Percentiles rank a stretch among this genome's conserved stretches.
phyloP scores from a whole-genome alignment of 1,140 invertebrate species.

The Drosophila bocqueti region DNA sequence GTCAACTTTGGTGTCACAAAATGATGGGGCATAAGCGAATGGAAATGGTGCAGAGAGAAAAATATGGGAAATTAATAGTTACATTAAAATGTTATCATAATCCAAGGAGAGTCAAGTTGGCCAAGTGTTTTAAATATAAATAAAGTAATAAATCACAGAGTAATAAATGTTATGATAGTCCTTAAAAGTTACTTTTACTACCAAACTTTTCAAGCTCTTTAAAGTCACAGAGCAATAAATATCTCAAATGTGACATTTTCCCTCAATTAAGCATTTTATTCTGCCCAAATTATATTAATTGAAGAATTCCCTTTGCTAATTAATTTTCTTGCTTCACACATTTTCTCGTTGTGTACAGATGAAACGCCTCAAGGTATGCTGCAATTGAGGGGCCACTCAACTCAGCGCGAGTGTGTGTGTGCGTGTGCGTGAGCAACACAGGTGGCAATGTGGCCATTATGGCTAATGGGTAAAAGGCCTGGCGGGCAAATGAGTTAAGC shows the following conservation, averaged over 20 bases:
- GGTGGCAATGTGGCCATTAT: constrained; percentile 82
- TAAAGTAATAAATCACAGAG: not conserved
- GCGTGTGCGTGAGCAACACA: constrained; percentile 67
- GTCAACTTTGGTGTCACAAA: constrained; percentile 58
- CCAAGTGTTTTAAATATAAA: no score
- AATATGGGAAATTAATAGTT: not conserved
- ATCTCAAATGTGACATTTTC: no score
- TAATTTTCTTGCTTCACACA: not conserved
- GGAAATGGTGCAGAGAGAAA: constrained; percentile 25
- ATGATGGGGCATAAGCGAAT: constrained; percentile 37
- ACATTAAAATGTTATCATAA: not conserved
- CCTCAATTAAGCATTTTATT: not conserved
- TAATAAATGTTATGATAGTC: not conserved
- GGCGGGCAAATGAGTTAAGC: constrained; percentile 77
- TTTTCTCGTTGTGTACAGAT: constrained; percentile 12
- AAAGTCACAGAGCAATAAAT: not conserved
- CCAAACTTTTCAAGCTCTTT: not conserved
- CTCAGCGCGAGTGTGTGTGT: constrained; percentile 13
- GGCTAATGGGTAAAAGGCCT: constrained; percentile 76
- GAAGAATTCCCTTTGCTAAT: not conserved
- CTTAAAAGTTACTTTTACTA: no score
- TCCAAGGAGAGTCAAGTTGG: no score
- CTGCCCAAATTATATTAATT: not conserved
- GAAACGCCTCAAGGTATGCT: constrained; percentile 68
- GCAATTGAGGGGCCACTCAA: constrained; percentile 32